Base-by-base conservation (phyloP, 1,140 invertebrate species). In the Agrilus planipennis region DNA sequence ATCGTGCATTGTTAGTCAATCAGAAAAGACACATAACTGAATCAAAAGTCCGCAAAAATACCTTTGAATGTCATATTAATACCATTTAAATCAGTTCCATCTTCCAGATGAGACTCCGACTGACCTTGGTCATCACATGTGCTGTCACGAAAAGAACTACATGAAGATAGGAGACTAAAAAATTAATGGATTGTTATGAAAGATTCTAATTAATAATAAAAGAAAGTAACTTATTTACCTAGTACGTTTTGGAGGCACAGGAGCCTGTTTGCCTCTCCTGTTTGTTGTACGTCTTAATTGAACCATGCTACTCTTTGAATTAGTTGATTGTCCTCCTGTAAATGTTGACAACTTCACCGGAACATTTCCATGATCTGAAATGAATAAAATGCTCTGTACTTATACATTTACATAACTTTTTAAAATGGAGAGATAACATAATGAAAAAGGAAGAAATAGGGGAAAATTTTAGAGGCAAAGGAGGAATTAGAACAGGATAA, bases 241-340 rank as follows among this genome's bases (percentile, higher is more conserved):
- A 29, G 90, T 94, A 50, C 90, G 69, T 66, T 93, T 93, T 3
- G 90, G 90, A 44, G 90, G 90, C 3, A 87, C 86, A 17, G 90
- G 90, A n/a, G 89, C 89, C 60, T 88, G 85, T 61, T 92, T 93
- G 45, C 87, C 87, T 55, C 84, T 84, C 46, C 83, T 80, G 62
- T 89, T 89, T 32, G 84, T 89, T 21, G 83, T 82, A 53, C 85
- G 69, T 44, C 87, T 71, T 74, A 92, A 77, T 63, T 89, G 87
- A 23, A 90, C 87, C 39, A 68, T 71, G 36, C 67, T 74, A 30
- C 66, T 74, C 42, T 70, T 75, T 46, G 71, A 69, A 6, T 7
- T 34, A 11, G 18, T 10, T n/a, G n/a, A n/a, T 36, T 20, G 34
- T 44, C 70, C 71, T 35, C 70, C 65, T 50, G 73, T 73, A 57